Conservation (phyloP, 2,888 invertebrate species). For the Tipula helvola region DNA sequence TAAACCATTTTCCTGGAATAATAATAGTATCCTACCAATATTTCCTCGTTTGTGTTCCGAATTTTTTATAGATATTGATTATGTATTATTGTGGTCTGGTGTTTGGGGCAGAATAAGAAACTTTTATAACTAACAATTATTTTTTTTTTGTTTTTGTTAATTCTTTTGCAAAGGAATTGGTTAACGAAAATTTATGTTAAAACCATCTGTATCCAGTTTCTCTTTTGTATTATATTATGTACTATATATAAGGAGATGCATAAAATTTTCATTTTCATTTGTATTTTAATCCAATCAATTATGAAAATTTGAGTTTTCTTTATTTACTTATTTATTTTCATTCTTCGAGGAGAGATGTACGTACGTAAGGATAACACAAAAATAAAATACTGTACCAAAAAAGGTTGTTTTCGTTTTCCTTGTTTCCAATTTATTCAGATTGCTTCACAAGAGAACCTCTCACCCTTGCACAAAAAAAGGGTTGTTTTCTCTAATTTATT, state of each 20-base stretch:
- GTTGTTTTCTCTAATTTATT: neutral
- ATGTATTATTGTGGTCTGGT: neutral
- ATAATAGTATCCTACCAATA: neutral
- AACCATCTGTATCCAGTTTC: neutral
- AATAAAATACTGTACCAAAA: neutral
- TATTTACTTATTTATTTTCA: neutral
- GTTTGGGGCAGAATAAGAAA: neutral
- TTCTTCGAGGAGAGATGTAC: neutral
- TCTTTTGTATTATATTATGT: neutral
- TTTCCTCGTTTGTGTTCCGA: neutral
- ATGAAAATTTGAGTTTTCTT: neutral
- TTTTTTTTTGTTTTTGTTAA: neutral
- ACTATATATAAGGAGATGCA: neutral
- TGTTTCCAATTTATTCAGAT: neutral
- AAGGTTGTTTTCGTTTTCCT: neutral
- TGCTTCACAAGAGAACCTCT: neutral
- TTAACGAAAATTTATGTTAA: neutral
- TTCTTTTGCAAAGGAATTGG: neutral
- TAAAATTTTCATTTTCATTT: neutral
- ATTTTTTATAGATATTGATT: neutral
- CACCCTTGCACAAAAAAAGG: neutral
- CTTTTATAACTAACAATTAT: neutral
- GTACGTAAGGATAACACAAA: neutral
- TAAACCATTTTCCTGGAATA: conserved; percentile 4
- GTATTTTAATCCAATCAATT: neutral